These are phyloP conservation scores for Sinocyclocheilus maitianheensis DNA, from an alignment of 2,113 vertebrate species.

Conservation along the genomic window DNA sequence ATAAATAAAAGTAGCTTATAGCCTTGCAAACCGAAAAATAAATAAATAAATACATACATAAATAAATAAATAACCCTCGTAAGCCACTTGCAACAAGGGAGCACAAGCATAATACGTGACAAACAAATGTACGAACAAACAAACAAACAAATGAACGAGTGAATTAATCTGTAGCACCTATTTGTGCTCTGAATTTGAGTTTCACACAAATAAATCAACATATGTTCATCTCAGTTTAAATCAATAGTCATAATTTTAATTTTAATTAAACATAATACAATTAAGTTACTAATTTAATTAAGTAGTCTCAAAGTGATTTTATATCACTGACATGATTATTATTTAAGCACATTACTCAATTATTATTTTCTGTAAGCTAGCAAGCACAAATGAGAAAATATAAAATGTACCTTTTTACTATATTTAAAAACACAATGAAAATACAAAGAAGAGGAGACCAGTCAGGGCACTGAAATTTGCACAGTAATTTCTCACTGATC, in stretches of 20 bases:
- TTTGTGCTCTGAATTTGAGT: neutral
- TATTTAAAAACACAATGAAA: neutral
- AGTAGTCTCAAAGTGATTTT: neutral
- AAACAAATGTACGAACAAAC: no score
- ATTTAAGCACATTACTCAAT: neutral
- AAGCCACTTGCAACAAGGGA: no score
- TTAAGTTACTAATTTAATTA: neutral
- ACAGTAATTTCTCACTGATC: neutral
- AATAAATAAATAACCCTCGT: no score
- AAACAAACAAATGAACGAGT: no score
- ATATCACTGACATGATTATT: slow-evolving; percentile 7
- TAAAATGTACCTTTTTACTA: neutral
- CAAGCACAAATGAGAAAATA: neutral
- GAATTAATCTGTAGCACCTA: no score
- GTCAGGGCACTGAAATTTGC: neutral
- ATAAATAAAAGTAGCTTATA: no score
- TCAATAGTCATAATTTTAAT: neutral
- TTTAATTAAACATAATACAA: neutral
- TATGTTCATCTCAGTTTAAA: neutral
- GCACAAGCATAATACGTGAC: no score
- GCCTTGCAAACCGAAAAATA: no score
- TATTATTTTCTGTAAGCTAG: neutral
- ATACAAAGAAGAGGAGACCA: neutral
- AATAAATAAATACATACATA: no score
- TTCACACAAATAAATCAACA: neutral